Evolutionary conservation across 2,113 vertebrate species (phyloP).

Genomic region (Hippocampus barbouri): DNA sequence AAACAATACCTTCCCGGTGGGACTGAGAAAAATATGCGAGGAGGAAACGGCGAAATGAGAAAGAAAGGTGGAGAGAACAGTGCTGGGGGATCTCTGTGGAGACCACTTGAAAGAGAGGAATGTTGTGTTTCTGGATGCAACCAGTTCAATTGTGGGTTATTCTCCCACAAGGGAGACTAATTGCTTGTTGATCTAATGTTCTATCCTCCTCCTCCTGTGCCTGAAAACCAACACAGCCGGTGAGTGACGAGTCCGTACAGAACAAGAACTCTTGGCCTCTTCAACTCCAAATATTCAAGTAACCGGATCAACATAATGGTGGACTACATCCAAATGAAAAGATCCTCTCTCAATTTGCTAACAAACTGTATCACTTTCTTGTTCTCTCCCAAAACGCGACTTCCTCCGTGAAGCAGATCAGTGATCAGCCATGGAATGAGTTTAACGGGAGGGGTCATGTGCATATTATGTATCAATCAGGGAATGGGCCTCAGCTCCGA

Average conservation of each 20-base stretch:
- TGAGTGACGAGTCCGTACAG: constrained; percentile 47
- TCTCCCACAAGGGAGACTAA: constrained; percentile 61
- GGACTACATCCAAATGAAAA: constrained; percentile 54
- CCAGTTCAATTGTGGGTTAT: constrained; percentile 61
- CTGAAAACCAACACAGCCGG: constrained; percentile 52
- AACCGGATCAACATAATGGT: constrained; percentile 50
- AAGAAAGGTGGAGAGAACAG: constrained; percentile 32
- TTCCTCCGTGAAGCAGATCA: constrained; percentile 40
- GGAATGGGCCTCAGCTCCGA: constrained; percentile 20
- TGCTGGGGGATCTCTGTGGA: constrained; percentile 30
- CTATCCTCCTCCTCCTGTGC: constrained; percentile 42
- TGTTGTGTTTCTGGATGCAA: constrained; percentile 51
- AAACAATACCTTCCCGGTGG: constrained; percentile 35
- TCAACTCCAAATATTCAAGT: constrained; percentile 63
- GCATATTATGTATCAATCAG: constrained; percentile 54
- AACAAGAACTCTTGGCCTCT: constrained; percentile 46
- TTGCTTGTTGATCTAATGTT: constrained; percentile 64
- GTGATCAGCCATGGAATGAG: constrained; percentile 60
- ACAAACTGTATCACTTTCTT: constrained; percentile 26
- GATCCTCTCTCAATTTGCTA: constrained; percentile 42
- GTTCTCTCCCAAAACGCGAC: constrained; percentile 10
- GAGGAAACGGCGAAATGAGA: constrained; percentile 30
- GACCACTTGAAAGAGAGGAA: constrained; percentile 52
- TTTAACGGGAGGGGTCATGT: constrained; percentile 57
- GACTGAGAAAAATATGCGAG: constrained; percentile 33